Evolutionary conservation across 2,797 vertebrate species (phyloP).

Genomic region (Clarias fuscus): DNA sequence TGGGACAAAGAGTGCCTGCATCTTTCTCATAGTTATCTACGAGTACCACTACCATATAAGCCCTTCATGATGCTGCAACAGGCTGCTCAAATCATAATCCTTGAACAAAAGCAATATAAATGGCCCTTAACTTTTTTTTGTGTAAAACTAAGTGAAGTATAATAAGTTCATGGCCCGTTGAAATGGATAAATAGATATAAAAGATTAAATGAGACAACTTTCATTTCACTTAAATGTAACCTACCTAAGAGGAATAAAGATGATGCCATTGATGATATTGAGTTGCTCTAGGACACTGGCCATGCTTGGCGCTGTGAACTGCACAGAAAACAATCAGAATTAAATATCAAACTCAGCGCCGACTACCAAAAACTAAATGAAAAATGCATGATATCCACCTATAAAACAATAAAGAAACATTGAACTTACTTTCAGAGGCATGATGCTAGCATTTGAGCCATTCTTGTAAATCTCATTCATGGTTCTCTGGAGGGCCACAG

Average conservation of each 20-base stretch:
- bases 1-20: background rate
- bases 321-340: conserved; percentile 37
- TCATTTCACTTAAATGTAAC: background rate
- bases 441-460: conserved; percentile 93
- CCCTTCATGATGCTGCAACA: background rate
- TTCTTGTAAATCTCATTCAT: conserved; percentile 99
- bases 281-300: conserved; percentile 96
- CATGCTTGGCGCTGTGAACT: conserved; percentile 99
- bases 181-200: background rate
- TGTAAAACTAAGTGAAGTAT: background rate
- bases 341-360: background rate
- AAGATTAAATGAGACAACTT: background rate
- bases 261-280: conserved; percentile 98
- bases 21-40: background rate
- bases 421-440: conserved; percentile 87
- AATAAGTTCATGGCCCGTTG: background rate
- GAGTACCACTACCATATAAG: background rate
- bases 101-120: background rate
- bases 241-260: conserved; percentile 99
- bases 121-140: background rate
- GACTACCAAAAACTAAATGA: background rate
- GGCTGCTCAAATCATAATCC: background rate
- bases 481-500: conserved; percentile 96
- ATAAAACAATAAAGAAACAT: too few relatives aligned
- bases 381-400: background rate